phyloP scores from a whole-genome alignment of 2,888 invertebrate genomes.

The Yponomeuta plumbellus region DNA sequence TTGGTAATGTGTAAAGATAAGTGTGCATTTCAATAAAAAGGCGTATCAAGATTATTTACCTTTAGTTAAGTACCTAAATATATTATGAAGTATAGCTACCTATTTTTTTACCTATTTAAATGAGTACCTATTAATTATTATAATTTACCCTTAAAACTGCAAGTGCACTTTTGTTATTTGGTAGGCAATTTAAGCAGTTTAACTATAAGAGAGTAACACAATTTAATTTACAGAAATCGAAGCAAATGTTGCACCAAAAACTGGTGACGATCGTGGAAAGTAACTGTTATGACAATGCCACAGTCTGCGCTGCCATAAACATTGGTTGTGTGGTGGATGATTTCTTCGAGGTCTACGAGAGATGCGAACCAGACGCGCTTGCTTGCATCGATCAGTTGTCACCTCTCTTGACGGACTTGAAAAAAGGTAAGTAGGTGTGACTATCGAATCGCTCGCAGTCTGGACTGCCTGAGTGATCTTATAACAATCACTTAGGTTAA shows the following conservation, averaged over 20 bases:
- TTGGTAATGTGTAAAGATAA: too few species aligned
- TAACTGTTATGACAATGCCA: constrained; percentile 36
- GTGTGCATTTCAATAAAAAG: too few species aligned
- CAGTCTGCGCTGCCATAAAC: constrained; percentile 48
- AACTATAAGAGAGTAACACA: constrained; percentile 14
- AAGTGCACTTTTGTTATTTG: too few species aligned
- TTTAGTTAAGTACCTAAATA: too few species aligned
- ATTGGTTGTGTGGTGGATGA: constrained; percentile 49
- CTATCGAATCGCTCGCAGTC: too few species aligned
- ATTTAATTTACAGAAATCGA: constrained; percentile 48
- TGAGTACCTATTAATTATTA: too few species aligned
- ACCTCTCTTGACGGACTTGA: constrained; percentile 46
- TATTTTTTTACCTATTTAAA: too few species aligned
- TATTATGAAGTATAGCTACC: too few species aligned
- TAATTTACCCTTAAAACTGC: too few species aligned
- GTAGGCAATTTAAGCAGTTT: background rate
- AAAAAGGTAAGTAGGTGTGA: constrained; percentile 45
- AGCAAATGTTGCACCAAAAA: constrained; percentile 56
- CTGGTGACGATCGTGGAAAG: constrained; percentile 43
- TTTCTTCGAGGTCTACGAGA: constrained; percentile 53
- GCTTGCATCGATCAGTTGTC: constrained; percentile 39
- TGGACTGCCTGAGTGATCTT: too few species aligned
- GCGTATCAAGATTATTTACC: too few species aligned
- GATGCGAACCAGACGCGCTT: constrained; percentile 55
- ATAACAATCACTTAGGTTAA: too few species aligned